Evolutionary conservation across 2,888 invertebrate genomes (phyloP), one percentile per base, ranked within the genome.

Genomic region (Cosmopolites sordidus): DNA sequence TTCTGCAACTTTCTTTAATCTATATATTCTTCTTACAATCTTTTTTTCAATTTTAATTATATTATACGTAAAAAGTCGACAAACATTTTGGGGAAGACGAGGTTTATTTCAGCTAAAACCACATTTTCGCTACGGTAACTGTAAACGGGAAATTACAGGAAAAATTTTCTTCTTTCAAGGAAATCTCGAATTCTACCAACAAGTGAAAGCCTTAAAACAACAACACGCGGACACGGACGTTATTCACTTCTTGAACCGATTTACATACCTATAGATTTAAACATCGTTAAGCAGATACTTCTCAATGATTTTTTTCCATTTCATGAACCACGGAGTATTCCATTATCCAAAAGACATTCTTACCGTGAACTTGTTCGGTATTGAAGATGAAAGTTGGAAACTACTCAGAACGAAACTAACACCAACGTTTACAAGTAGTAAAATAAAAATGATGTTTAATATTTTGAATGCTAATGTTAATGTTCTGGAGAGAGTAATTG

Each of bases 381-480:
- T 79, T 39, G 74, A 74, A 46, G 81, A 79, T 1, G 69, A 75
- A 6, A 73, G 76, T 22, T 87, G 87, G 86, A 82, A 77, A 62
- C 75, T 72, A 12, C 66, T 86, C 38, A 74, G 86, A 11, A 60
- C 73, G 0, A 83, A 83, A 62, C 16, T 53, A n/a, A 77, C 83
- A 0, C 81, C 84, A 0, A 77, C 80, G 0, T 86, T 86, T 61
- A 79, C 84, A 0, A 76, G 82, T 0, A n/a, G 81, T 2, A 85
- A 83, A 66, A 72, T 86, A 56, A 85, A 82, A 66, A 76, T 73
- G 12, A 83, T 85, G 81, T 83, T 81, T 60, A 74, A 75, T 0
- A 76, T 80, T 0, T 75, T 84, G 9, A 75, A 79, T 18, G 73
- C 76, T 33, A 79, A 82, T 43, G 78, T 78, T 0, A 69, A 75